Percentiles rank a stretch among this genome's conserved stretches.
Conservation (phyloP, 2,888 invertebrate genomes). For the Caenorhabditis sinica region DNA sequence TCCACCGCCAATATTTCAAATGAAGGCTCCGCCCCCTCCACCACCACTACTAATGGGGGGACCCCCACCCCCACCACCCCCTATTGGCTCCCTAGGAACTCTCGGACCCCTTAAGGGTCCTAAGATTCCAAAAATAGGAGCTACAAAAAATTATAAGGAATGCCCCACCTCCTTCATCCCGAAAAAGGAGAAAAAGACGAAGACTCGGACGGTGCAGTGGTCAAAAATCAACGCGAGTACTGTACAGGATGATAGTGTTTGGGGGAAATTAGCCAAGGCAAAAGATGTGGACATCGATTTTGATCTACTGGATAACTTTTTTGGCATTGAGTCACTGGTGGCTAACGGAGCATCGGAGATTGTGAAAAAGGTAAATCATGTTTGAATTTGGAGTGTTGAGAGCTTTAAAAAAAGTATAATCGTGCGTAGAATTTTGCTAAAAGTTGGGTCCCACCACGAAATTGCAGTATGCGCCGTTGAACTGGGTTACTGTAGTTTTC, state of each 20-base stretch:
- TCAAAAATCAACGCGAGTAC: slow-evolving; percentile 60
- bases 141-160: slow-evolving; percentile 12
- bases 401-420: neutral
- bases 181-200: slow-evolving; percentile 66
- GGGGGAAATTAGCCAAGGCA: slow-evolving; percentile 54
- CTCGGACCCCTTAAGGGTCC: neutral
- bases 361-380: slow-evolving; percentile 38
- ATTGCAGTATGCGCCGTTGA: too few relatives aligned
- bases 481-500: too few relatives aligned
- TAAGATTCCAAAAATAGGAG: neutral
- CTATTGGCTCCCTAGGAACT: neutral
- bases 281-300: slow-evolving; percentile 53
- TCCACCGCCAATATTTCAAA: slow-evolving; percentile 26
- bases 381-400: neutral
- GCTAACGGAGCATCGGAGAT: slow-evolving; percentile 1
- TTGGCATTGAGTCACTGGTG: slow-evolving; percentile 51
- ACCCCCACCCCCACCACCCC: slow-evolving; percentile 58
- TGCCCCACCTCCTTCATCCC: slow-evolving; percentile 68
- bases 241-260: slow-evolving; percentile 54
- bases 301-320: slow-evolving; percentile 62
- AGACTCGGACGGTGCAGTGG: slow-evolving; percentile 69
- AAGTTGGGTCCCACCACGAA: too few relatives aligned
- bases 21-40: slow-evolving; percentile 48
- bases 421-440: neutral
- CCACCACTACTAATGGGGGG: slow-evolving; percentile 38